Conservation (phyloP, 2,888 invertebrate genomes). For the Melangyna quadrimaculata region DNA sequence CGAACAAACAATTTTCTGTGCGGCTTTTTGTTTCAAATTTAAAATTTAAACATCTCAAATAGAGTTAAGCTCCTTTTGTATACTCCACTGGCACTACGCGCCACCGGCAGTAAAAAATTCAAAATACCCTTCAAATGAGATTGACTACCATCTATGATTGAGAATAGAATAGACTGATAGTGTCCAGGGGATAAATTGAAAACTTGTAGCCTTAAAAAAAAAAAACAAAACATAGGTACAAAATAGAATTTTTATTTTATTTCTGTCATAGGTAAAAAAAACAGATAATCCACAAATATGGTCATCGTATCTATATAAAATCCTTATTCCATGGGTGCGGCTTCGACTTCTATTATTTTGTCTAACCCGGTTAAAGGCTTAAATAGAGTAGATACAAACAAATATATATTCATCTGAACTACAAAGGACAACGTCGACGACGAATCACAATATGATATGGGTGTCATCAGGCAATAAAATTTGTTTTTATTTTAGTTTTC, state of each 20-base stretch:
- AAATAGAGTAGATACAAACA: not conserved
- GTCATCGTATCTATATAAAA: not conserved
- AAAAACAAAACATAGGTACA: conserved; percentile 14
- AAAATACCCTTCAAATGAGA: conserved; percentile 23
- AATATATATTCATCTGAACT: not conserved
- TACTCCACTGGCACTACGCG: too few species aligned
- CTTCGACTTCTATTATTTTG: conserved; percentile 8
- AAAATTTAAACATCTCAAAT: too few species aligned
- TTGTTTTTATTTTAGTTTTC: not conserved
- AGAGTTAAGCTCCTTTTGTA: too few species aligned
- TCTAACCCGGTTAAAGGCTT: conserved; percentile 2
- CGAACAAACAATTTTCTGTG: too few species aligned
- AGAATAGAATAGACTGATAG: not conserved
- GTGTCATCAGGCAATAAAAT: conserved; percentile 16
- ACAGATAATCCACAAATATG: not conserved
- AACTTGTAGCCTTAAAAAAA: conserved; percentile 26
- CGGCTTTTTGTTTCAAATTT: too few species aligned
- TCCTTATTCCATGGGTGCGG: not conserved
- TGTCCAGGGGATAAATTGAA: conserved; percentile 5
- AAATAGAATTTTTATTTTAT: not conserved
- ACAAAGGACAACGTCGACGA: conserved; percentile 22
- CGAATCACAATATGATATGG: not conserved
- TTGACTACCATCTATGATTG: not conserved
- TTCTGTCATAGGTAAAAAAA: not conserved
- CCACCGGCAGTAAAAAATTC: too few species aligned